Evolutionary conservation across 2,797 vertebrate species (phyloP).

Genomic region (Phoebastria nigripes): DNA sequence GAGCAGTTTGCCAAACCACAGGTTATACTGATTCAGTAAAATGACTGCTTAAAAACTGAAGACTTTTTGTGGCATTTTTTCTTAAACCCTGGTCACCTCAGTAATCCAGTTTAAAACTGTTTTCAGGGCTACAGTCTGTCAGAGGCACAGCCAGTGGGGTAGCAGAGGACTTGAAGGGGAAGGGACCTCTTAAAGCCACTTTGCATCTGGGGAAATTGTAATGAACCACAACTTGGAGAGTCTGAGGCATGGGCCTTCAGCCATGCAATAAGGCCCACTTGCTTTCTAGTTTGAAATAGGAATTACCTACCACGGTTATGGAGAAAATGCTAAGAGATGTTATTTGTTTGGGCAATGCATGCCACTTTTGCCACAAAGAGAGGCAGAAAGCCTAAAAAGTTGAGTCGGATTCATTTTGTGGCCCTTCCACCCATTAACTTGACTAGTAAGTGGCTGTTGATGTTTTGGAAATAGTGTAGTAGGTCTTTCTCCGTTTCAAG

Average conservation of each 20-base stretch:
- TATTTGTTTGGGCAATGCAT: background rate
- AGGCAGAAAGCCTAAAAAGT: background rate
- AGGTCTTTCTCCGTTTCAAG: background rate
- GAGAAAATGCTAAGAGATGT: background rate
- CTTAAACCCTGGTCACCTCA: background rate
- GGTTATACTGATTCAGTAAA: background rate
- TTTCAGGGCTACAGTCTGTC: background rate
- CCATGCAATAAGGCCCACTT: accelerated
- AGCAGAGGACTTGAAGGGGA: background rate
- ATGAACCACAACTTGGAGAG: background rate
- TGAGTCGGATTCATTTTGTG: background rate
- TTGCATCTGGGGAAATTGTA: background rate
- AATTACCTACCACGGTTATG: background rate
- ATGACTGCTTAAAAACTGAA: background rate
- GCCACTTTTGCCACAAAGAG: background rate
- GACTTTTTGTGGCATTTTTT: background rate
- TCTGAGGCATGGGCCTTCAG: background rate
- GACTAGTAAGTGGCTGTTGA: background rate
- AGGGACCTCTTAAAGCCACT: background rate
- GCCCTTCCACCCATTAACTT: background rate
- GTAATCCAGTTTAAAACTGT: background rate
- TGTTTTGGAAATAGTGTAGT: background rate
- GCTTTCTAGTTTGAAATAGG: background rate
- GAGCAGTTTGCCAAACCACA: background rate
- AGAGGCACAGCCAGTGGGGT: background rate